Evolutionary conservation across 2,113 vertebrate genomes (phyloP).

Genomic region (Vanacampus margaritifer): DNA sequence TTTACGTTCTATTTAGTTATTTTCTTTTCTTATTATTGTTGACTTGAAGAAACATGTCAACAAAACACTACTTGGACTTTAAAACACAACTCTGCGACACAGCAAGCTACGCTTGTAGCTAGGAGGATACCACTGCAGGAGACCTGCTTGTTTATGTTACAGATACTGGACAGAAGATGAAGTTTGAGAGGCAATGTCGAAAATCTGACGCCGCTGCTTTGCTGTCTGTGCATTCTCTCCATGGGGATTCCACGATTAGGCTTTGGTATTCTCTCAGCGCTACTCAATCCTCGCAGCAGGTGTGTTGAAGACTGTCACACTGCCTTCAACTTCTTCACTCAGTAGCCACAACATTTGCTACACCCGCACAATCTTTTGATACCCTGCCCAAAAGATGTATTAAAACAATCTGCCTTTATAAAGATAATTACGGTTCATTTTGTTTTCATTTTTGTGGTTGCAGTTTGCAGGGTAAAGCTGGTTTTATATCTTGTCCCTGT

Average conservation of each 20-base stretch:
- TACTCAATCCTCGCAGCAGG: constrained; percentile 8
- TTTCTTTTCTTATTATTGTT: too few species aligned
- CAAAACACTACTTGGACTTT: not conserved
- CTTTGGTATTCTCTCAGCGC: constrained; percentile 23
- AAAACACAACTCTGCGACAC: not conserved
- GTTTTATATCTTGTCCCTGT: not conserved
- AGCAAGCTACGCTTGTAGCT: not conserved
- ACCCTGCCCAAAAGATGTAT: not conserved
- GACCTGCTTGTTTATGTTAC: not conserved
- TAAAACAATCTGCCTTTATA: too few species aligned
- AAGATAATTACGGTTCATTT: not conserved
- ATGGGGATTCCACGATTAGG: constrained; percentile 8
- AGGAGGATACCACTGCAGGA: not conserved
- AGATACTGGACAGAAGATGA: not conserved
- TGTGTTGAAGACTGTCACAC: constrained; percentile 6
- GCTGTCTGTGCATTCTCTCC: constrained; percentile 10
- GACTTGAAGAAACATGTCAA: too few species aligned
- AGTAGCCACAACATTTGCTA: not conserved
- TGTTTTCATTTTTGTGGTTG: not conserved
- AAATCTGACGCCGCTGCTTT: constrained; percentile 14
- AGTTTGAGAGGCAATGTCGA: not conserved
- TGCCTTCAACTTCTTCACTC: constrained; percentile 4
- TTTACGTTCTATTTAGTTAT: too few species aligned
- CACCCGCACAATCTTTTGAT: not conserved
- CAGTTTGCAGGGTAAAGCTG: not conserved